phyloP scores from a whole-genome alignment of 2,113 vertebrate species.

The Periophthalmus modestus region DNA sequence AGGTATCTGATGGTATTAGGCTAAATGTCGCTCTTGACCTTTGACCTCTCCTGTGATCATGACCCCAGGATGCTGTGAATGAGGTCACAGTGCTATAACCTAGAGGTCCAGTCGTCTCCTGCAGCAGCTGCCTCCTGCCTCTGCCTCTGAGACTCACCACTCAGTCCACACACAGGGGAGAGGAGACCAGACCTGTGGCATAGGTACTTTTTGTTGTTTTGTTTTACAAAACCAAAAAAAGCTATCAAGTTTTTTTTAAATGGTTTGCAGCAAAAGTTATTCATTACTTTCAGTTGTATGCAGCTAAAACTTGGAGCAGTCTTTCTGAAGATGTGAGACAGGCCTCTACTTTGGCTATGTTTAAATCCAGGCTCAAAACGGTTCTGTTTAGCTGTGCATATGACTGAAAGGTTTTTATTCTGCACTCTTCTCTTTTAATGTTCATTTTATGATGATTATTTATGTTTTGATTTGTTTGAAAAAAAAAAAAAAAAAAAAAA shows the following conservation, averaged over 20 bases:
- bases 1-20: conserved; percentile 40
- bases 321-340: too few relatives aligned
- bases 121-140: conserved; percentile 60
- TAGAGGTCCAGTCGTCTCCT: conserved; percentile 43
- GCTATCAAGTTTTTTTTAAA: background rate
- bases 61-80: conserved; percentile 45
- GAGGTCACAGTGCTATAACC: conserved; percentile 42
- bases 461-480: too few relatives aligned
- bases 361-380: too few relatives aligned
- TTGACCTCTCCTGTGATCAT: conserved; percentile 56
- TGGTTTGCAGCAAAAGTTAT: too few relatives aligned
- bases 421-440: too few relatives aligned
- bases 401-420: too few relatives aligned
- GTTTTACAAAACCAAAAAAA: background rate
- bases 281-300: too few relatives aligned
- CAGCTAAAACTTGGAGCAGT: too few relatives aligned
- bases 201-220: background rate
- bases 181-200: conserved; percentile 20
- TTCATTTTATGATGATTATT: too few relatives aligned
- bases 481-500: too few relatives aligned
- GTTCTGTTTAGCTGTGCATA: too few relatives aligned
- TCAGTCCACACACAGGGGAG: conserved; percentile 29
- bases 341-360: too few relatives aligned
- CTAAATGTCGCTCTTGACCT: conserved; percentile 61
- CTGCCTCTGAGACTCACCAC: conserved; percentile 42